A percentile compares a stretch with the other conserved stretches of the same genome.
These are phyloP conservation scores for Ibycter americanus DNA, from an alignment of 2,797 vertebrate species.

Conservation along the genomic window DNA sequence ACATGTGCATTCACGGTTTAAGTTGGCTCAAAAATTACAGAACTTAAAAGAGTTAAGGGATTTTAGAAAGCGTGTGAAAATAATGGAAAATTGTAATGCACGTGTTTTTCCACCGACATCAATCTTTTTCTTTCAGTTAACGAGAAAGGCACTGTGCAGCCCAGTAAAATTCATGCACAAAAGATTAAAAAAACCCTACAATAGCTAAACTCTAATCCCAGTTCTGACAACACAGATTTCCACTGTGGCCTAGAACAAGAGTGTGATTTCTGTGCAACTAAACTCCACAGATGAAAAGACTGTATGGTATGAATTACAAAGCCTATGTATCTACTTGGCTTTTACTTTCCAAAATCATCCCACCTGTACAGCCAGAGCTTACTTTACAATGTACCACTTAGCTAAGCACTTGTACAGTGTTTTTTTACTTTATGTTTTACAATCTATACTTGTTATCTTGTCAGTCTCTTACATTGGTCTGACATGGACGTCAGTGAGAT, in stretches of 20 bases:
- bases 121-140: background rate
- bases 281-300: background rate
- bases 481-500: background rate
- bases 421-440: background rate
- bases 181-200: background rate
- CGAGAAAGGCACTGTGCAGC: background rate
- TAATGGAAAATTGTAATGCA: background rate
- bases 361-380: background rate
- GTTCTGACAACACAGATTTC: background rate
- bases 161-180: background rate
- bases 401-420: background rate
- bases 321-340: background rate
- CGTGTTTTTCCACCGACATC: background rate
- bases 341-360: background rate
- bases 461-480: background rate
- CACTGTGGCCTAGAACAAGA: background rate
- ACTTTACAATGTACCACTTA: background rate
- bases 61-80: background rate
- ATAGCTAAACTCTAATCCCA: background rate
- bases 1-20: background rate
- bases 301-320: background rate
- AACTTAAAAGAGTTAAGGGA: background rate
- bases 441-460: background rate
- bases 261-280: background rate
- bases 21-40: background rate